Percentiles rank a stretch among this genome's conserved stretches.
These are phyloP conservation scores for Pasiphila rectangulata DNA, from an alignment of 2,888 invertebrate species.

Conservation along the genomic window DNA sequence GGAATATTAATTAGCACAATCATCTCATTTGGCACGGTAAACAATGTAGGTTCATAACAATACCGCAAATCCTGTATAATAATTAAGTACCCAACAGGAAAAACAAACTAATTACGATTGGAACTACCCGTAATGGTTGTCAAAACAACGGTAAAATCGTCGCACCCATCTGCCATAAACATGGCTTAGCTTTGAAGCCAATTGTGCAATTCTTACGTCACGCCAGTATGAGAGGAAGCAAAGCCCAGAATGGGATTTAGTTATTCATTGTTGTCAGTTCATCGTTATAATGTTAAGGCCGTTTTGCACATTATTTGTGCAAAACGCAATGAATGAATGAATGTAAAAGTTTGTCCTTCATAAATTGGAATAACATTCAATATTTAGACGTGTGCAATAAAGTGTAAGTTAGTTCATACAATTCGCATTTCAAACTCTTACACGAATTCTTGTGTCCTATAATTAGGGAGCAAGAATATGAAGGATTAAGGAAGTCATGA, in stretches of 20 bases:
- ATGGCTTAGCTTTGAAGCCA: constrained; percentile 23
- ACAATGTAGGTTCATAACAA: constrained; percentile 9
- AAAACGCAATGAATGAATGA: too few relatives aligned
- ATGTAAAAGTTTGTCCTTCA: too few relatives aligned
- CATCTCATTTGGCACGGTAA: constrained; percentile 4
- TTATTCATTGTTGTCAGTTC: background rate
- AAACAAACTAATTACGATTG: constrained; percentile 42
- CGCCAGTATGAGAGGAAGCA: background rate
- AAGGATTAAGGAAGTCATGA: too few relatives aligned
- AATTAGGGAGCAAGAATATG: too few relatives aligned
- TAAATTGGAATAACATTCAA: too few relatives aligned
- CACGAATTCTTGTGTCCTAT: too few relatives aligned
- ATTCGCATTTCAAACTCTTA: too few relatives aligned
- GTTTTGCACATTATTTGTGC: too few relatives aligned
- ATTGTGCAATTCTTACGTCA: background rate
- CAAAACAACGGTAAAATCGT: constrained; percentile 48
- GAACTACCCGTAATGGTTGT: constrained; percentile 48
- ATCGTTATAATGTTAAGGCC: too few relatives aligned
- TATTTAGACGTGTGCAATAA: too few relatives aligned
- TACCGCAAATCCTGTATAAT: constrained; percentile 21
- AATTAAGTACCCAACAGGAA: constrained; percentile 38
- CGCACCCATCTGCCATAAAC: constrained; percentile 53
- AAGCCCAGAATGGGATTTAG: background rate
- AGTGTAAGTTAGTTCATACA: too few relatives aligned
- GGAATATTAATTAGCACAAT: constrained; percentile 5